Evolutionary conservation across 2,888 invertebrate genomes (phyloP).

Genomic region (Cremastobaeus sp.): DNA sequence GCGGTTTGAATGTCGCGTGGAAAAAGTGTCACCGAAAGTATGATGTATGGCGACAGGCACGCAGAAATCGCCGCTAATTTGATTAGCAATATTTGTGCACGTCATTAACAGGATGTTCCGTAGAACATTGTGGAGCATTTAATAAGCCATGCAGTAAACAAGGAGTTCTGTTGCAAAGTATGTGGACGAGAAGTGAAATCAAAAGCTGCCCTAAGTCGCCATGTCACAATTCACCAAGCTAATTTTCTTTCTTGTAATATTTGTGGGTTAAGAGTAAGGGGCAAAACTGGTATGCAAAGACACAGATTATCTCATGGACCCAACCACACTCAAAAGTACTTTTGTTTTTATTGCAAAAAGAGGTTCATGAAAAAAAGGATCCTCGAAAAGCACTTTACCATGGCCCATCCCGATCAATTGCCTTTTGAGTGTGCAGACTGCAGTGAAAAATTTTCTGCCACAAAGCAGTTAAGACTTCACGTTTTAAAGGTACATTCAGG

Average conservation of each 20-base stretch:
- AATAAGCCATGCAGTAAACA: conserved; percentile 16
- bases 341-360: conserved; percentile 10
- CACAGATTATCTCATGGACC: background rate
- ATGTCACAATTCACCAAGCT: background rate
- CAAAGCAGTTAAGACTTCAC: background rate
- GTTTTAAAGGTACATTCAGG: background rate
- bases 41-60: conserved; percentile 38
- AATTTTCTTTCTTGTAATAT: background rate
- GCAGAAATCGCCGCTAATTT: conserved; percentile 39
- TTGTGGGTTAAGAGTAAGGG: conserved; percentile 3
- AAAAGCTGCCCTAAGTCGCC: background rate
- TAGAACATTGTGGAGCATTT: conserved; percentile 23
- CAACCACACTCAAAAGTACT: background rate
- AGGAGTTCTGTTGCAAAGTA: conserved; percentile 4
- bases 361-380: background rate
- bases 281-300: background rate
- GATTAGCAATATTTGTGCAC: conserved; percentile 52
- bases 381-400: background rate
- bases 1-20: conserved; percentile 39
- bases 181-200: conserved; percentile 11
- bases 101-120: conserved; percentile 40
- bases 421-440: background rate
- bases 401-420: background rate
- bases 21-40: conserved; percentile 47
- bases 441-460: background rate